Percentiles rank a stretch among this genome's conserved stretches.
These are phyloP conservation scores for Drosophila birchii DNA, from an alignment of 2,888 invertebrate species.

Conservation along the genomic window DNA sequence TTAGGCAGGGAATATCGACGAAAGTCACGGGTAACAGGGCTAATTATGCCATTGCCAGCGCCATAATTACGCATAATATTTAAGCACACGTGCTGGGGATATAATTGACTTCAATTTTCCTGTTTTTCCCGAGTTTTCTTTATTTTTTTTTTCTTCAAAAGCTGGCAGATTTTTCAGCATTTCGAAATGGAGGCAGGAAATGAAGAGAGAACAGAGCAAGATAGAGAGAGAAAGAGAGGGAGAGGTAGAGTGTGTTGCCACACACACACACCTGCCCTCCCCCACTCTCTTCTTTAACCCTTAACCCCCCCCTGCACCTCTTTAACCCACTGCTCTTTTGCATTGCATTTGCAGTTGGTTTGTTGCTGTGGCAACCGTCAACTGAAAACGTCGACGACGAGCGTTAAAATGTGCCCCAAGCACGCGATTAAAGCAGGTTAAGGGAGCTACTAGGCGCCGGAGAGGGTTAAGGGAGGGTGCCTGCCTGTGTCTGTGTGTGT, in stretches of 20 bases:
- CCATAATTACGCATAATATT: constrained; percentile 69
- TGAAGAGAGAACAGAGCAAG: constrained; percentile 19
- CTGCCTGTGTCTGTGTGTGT: constrained; percentile 3
- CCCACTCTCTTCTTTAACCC: too few relatives aligned
- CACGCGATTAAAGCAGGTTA: constrained; percentile 64
- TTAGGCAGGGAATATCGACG: constrained; percentile 24
- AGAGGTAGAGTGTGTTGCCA: too few relatives aligned
- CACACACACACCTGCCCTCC: too few relatives aligned
- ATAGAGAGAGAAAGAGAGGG: constrained; percentile 4
- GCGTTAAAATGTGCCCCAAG: constrained; percentile 76
- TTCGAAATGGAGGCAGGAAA: constrained; percentile 44
- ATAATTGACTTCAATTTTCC: constrained; percentile 32
- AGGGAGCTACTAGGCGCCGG: not conserved
- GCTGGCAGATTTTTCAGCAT: constrained; percentile 8
- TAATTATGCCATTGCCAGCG: constrained; percentile 71
- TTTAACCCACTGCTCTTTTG: constrained; percentile 34
- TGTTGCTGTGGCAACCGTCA: constrained; percentile 71
- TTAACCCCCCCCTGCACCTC: not conserved
- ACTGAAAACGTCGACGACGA: constrained; percentile 44
- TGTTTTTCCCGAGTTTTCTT: not conserved
- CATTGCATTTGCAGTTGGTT: constrained; percentile 47
- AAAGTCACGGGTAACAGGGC: constrained; percentile 32
- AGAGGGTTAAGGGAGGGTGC: not conserved
- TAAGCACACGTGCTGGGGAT: constrained; percentile 35
- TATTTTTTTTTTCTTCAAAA: not conserved